phyloP scores from a whole-genome alignment of 2,113 vertebrate species.

The Centropristis striata region DNA sequence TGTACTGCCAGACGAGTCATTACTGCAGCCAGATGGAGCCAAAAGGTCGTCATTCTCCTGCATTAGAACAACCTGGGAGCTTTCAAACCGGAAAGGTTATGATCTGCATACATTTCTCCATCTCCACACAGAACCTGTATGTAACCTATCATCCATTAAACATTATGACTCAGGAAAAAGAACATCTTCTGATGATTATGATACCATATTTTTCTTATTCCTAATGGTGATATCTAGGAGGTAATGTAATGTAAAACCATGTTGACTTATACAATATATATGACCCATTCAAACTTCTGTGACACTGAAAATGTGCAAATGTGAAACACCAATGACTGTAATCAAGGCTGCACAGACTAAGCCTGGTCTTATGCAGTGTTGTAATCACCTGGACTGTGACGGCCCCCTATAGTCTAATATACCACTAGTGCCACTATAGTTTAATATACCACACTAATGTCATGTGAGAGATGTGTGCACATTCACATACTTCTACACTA shows the following conservation, averaged over 20 bases:
- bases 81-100: slow-evolving; percentile 54
- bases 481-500: too few species aligned
- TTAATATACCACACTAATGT: too few species aligned
- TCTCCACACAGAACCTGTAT: slow-evolving; percentile 2
- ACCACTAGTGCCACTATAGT: too few species aligned
- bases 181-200: background rate
- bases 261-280: background rate
- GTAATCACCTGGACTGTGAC: too few species aligned
- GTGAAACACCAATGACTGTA: background rate
- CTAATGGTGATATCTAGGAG: slow-evolving; percentile 7
- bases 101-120: slow-evolving; percentile 54
- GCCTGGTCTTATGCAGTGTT: background rate
- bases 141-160: slow-evolving; percentile 29
- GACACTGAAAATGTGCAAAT: slow-evolving; percentile 5
- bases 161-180: background rate
- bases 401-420: too few species aligned
- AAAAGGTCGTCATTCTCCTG: slow-evolving; percentile 33
- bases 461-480: too few species aligned
- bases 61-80: slow-evolving; percentile 38
- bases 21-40: slow-evolving; percentile 16
- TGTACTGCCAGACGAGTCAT: slow-evolving; percentile 32
- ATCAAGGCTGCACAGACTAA: background rate
- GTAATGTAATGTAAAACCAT: slow-evolving; percentile 10
- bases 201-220: background rate
- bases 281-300: background rate